Base-by-base conservation (phyloP, 2,113 vertebrate species). In the Notothenia coriiceps region DNA sequence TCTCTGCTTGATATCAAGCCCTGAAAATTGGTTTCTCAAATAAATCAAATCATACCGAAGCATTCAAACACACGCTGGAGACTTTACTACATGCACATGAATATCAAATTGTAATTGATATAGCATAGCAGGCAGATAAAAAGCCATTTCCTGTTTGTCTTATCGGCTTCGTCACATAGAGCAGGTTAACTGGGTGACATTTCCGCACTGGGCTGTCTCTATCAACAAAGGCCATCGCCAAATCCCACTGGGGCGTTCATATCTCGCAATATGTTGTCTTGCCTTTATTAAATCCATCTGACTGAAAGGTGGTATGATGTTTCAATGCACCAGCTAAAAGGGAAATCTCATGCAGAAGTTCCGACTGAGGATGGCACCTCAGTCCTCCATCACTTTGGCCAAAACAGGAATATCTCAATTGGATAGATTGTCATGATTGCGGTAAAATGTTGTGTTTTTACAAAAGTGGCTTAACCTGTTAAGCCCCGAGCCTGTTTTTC, bases 111-210 rank as follows among this genome's bases (percentile, higher is more conserved):
- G 57, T 89, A 86, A 92, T 89, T 92, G 86, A 92, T 88, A 93
- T 88, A 90, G 70, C 80, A 86, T 70, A 66, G 72, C 63, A 73
- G 70, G 68, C 40, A 12, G 60, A 85, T 83, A 71, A 83, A 93
- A 93, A 87, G 78, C 79, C 76, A 94, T 92, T 93, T 95, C 90
- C 93, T 91, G 80, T 91, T 90, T 78, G 70, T 72, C 69, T 78
- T 91, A 87, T 93, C 91, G 82, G 84, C 74, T 83, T 74, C 75
- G 87, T 91, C 86, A 80, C 86, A 89, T 82, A 85, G 61, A 83
- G 77, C 74, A 81, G 79, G 91, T 93, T 93, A 93, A 93, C 83
- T 82, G 83, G 75, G 79, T 84, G 87, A 89, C 43, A 63, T 91
- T 91, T 93, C 80, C 71, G 35, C 77, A 43, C 40, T 12, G 52